Evolutionary conservation across 1,140 invertebrate species (phyloP).

Genomic region (Trichonephila clavata): DNA sequence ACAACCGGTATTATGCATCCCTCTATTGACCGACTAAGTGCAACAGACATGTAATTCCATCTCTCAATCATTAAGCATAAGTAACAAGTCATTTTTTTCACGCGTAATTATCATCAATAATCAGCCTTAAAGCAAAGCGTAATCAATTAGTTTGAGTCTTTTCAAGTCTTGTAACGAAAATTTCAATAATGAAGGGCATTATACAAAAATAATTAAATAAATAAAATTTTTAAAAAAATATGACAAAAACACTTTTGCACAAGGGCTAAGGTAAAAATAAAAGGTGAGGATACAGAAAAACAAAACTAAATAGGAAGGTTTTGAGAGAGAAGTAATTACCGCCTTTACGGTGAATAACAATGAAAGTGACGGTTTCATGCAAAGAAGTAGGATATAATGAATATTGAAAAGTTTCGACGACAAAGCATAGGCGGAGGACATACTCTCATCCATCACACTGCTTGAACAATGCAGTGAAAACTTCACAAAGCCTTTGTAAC

Average conservation of each 20-base stretch:
- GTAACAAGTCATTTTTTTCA: neutral
- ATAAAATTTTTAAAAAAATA: neutral
- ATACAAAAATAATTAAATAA: too few relatives aligned
- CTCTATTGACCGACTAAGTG: too few relatives aligned
- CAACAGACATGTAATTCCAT: too few relatives aligned
- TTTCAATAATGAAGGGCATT: neutral
- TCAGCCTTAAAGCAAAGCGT: neutral
- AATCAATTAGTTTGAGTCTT: neutral
- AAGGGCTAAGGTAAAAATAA: slow-evolving; percentile 36
- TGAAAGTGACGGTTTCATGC: slow-evolving; percentile 20
- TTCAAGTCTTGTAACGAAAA: neutral
- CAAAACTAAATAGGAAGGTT: slow-evolving; percentile 22
- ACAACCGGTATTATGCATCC: too few relatives aligned
- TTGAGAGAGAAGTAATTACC: slow-evolving; percentile 38
- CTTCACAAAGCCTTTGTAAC: slow-evolving; percentile 8
- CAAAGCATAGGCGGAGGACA: slow-evolving; percentile 47
- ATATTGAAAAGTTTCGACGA: slow-evolving; percentile 46
- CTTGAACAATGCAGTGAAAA: slow-evolving; percentile 43
- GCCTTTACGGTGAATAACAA: slow-evolving; percentile 31
- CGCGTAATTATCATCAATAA: neutral
- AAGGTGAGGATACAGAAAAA: slow-evolving; percentile 75
- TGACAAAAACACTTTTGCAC: neutral
- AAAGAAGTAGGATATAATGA: slow-evolving; percentile 45
- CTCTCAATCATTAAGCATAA: neutral
- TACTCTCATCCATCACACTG: slow-evolving; percentile 43